Base-by-base conservation (phyloP, 2,888 invertebrate species). In the Amorpha juglandis region DNA sequence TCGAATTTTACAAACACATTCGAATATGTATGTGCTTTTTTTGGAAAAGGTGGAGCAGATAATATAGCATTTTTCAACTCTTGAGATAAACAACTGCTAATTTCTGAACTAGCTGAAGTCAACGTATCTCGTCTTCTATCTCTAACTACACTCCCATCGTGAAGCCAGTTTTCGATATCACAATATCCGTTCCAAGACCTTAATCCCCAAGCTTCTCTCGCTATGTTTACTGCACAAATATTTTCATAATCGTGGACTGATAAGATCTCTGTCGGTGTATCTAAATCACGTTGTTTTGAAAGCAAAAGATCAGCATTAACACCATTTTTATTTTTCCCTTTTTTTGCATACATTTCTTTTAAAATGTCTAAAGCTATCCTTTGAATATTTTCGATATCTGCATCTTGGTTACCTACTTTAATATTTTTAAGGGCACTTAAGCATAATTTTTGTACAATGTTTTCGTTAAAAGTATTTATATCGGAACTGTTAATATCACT, bases 171-270 rank as follows among this genome's bases (percentile, higher is more conserved):
- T 79, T 95, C 95, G 67, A 95, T 95, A 71, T 95, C 95, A 45
- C 93, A 94, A 77, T 95, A 95, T 3, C 95, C 95, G 76, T 94
- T 94, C 95, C 95, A 95, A 47, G 95, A 95, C 52, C 95, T 89
- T 63, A 95, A 85, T 0, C 95, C 95, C 95, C 95, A 95, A 16
- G 95, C 94, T 79, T 95, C 95, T 69, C 95, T 87, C 2, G 95
- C 95, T 65, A 95, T 94, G 74, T 95, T 95, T 6, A 95, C 92
- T 1, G 95, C 95, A 78, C 95, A 95, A 71, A 95, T 94, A 77
- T 95, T 95, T 81, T 95, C 95, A 76, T 95, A 95, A 77, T 95
- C 95, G 75, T 95, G 95, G 62, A 95, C 94, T 6, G 95, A 95
- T 63, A 95, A 85, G 21, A 94, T 89, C 78, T 95, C 95, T 51